Evolutionary conservation across 2,797 vertebrate genomes (phyloP), one percentile per base, ranked within the genome.

Genomic region (Brachyrhaphis roseni): DNA sequence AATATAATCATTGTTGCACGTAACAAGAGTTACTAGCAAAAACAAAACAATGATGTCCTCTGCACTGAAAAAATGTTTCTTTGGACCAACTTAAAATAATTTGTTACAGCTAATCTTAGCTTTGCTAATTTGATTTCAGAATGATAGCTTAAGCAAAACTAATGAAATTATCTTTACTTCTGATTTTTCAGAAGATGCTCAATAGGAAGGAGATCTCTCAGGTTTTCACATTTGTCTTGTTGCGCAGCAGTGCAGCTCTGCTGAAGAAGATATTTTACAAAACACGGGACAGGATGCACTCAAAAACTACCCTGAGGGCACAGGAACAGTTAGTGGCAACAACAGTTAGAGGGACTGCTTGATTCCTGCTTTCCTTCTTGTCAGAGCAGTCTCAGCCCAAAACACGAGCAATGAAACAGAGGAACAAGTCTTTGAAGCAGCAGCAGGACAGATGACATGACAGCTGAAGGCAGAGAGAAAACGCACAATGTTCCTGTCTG

Each of bases 361-460:
- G 31, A 84, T 82, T 79, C 83, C 78, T 81, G 82, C 80, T 84
- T 46, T 66, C 77, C 41, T 70, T 47, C 72, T 74, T 80, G 53
- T 83, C 86, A 86, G 78, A 84, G 49, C 72, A 80, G 71, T 84
- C 80, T 78, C 39, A 68, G 75, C 64, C 47, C 49, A 47, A 83
- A 89, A 88, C 31, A 76, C 83, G 86, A 85, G 79, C 82, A 76
- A 55, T 55, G 36, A 84, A 90, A 83, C 41, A 64, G 71, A 81
- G 79, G 39, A 88, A 78, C 76, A 88, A 78, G 81, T 80, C 43
- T 87, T 89, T 75, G 82, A 83, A 75, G 71, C 73, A 84, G 87
- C 83, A 49, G 20, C 62, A 78, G 83, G 86, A 86, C 81, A 84
- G 74, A 87, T 55, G 77, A 91, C 82, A 91, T 91, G 91, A 93